Evolutionary conservation across 1,140 invertebrate species (phyloP), one percentile per base, ranked within the genome.

Genomic region (Solenopsis invicta): DNA sequence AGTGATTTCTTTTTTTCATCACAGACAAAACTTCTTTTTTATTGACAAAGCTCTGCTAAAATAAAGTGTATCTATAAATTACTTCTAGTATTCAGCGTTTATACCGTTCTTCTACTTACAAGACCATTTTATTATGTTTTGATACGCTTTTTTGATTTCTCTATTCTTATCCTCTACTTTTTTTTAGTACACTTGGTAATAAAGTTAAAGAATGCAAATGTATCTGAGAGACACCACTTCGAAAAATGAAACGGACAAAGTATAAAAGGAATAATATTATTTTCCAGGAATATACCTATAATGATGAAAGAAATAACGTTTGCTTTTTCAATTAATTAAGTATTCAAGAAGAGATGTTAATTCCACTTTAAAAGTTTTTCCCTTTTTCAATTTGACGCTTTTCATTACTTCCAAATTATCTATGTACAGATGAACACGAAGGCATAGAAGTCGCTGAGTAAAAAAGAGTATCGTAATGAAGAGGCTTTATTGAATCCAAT

Each of bases 401-500:
- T 84, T 62, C 69, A 75, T 84, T 84, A 75, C 54, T 84, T 61
- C 56, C 69, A 61, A 84, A 84, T 84, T 84, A 84, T 75, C 41
- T 18, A 75, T 75, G 80, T 75, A 56, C 69, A 62, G 69, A 84
- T 48, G 69, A 74, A 50, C 66, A 45, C 41, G 54, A 61, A 84
- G 80, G 56, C 69, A 54, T 82, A 74, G 80, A 82, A 82, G 72
- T 82, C 41, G 54, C 41, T 61, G 41, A 8, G n/a, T n/a, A n/a
- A n/a, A 48, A 71, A 69, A 82, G 80, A 74, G 80, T 84, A 54
- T 50, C 69, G 69, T 84, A 84, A 84, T 75, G 80, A 84, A 84
- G 69, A 84, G 24, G 59, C 80, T 84, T 84, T 84, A 84, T 84
- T 54, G 80, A 50, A 84, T 84, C 80, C 80, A 84, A 84, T 84